Evolutionary conservation across 2,113 vertebrate species (phyloP).

Genomic region (Setophaga coronata): DNA sequence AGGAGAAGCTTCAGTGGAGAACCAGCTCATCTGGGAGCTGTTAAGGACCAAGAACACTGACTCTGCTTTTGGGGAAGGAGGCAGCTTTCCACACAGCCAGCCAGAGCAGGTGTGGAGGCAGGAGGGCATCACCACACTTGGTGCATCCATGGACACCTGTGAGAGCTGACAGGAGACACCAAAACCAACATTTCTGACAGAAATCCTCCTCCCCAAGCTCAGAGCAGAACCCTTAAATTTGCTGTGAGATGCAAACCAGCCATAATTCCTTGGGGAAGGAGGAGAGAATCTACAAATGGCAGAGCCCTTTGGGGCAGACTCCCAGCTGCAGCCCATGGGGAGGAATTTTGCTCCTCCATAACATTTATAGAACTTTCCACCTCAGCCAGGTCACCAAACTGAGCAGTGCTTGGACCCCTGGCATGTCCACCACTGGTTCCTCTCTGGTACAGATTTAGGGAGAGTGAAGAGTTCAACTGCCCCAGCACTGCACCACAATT

Average conservation of each 20-base stretch:
- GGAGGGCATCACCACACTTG: fast-evolving
- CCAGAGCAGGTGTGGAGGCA: not conserved
- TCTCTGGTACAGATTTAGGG: not conserved
- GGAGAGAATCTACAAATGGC: not conserved
- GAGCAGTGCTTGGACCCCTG: not conserved
- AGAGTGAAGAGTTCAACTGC: not conserved
- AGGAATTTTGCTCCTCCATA: not conserved
- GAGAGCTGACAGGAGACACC: not conserved
- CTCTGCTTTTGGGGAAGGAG: not conserved
- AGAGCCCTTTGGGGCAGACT: not conserved
- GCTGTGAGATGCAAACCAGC: not conserved
- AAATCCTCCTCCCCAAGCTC: not conserved
- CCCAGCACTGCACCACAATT: not conserved
- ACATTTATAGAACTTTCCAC: not conserved
- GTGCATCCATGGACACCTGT: fast-evolving
- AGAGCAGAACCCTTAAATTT: not conserved
- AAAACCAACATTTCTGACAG: not conserved
- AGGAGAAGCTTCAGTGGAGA: not conserved
- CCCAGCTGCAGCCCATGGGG: fast-evolving
- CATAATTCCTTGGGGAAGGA: not conserved
- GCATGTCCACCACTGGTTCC: not conserved
- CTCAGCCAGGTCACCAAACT: not conserved
- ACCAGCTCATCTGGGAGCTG: not conserved
- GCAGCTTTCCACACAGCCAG: not conserved
- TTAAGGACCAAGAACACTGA: not conserved